Evolutionary conservation across 2,113 vertebrate genomes (phyloP), one percentile per base, ranked within the genome.

Genomic region (Glaucidium brasilianum): DNA sequence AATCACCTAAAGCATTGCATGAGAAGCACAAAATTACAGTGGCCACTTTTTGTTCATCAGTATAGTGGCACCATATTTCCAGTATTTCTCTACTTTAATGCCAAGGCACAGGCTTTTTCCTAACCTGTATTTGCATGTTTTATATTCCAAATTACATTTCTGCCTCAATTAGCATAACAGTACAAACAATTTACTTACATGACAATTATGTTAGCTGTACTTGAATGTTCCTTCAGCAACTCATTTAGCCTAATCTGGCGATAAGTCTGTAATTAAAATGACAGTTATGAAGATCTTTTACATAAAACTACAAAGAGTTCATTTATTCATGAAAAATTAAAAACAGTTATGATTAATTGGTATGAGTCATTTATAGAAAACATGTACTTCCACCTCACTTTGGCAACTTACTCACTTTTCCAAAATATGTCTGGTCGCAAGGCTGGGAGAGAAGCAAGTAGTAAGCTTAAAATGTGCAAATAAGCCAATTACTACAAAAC

Each of bases 221-320:
- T 98, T 74, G 99, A 99, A 95, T 99, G 99, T 60, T 99, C 99
- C 97, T 99, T 98, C 97, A 99, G 97, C 97, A 99, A 98, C 96
- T 99, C 99, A 37, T 99, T 99, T 98, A 99, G 96, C 80, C 99
- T 97, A 88, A 99, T 99, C 98, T 99, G 99, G 59, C 99, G 98
- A 39, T 99, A 98, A 50, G 98, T 99, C 99, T 99, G 98, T 94
- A 96, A 95, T 67, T 37, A 89, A 95, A 96, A 67, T 27, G 4
- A 76, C 67, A 47, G 43, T 96, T 53, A 93, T 50, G 32, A 74
- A 86, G 12, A 45, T 34, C 6, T 74, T 39, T 55, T 15, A 30
- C 18, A 30, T n/a, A 35, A 45, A 83, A 26, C 6, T 29, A 47
- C 11, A 35, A 25, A 55, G 56, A 55, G 6, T 9, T 60, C 5